Evolutionary conservation across 2,113 vertebrate genomes (phyloP), one percentile per base, ranked within the genome.

Genomic region (Stegastes partitus): DNA sequence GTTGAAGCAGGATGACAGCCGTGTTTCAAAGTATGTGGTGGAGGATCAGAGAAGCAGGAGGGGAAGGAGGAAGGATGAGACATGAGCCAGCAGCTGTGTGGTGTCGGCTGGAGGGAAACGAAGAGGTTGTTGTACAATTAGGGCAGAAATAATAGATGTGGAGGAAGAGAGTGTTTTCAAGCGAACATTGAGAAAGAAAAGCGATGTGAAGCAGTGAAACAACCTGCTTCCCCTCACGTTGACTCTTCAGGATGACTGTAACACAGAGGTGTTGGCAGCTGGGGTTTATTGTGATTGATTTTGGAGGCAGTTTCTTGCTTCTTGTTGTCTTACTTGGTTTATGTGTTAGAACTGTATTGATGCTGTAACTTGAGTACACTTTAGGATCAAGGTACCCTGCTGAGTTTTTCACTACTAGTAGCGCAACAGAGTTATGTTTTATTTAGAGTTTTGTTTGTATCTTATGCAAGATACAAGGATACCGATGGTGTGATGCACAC

Each of bases 131-230:
- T 42, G 50, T 34, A 4, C 66, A 67, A 61, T 64, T 37, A 51
- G 58, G 69, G 63, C 57, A 68, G 77, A 83, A 74, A 54, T 54
- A 59, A 68, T 7, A 54, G 50, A 28, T 62, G 28, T 16, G 31
- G 28, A 2, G 47, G 56, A 5, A 67, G 54, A 61, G 45, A 2
- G 12, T 7, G 4, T 26, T 57, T 34, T 53, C 44, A 61, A 69
- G 47, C 39, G 9, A 42, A 45, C 12, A 22, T 14, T 19, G 37
- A 15, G 2, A 10, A 16, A 44, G 10, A 66, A 26, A 5, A 45
- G 54, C 71, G 67, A 61, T 11, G 39, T 55, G 80, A 72, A 62
- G 61, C 55, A 50, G 39, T 16, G 37, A 54, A 77, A 77, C 67
- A 28, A 72, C 23, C 37, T 34, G 58, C 21, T 67, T 71, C 68